Conservation (phyloP, 2,113 vertebrate genomes). For the Lonchura striata region DNA sequence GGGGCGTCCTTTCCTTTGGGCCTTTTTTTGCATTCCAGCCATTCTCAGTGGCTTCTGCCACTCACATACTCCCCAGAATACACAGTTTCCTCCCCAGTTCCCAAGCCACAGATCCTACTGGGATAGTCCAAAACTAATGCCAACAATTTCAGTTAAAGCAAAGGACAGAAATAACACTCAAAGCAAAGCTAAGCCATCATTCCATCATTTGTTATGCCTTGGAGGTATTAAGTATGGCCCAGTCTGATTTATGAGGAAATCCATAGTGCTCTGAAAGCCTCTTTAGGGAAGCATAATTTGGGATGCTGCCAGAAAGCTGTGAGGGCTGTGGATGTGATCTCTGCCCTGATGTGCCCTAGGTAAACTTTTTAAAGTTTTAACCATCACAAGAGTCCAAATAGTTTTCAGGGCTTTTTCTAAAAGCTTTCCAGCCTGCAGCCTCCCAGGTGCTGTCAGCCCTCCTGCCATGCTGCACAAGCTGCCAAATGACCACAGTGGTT, state of each 20-base stretch:
- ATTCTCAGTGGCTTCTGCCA: background rate
- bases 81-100: background rate
- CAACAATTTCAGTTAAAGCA: background rate
- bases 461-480: background rate
- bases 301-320: background rate
- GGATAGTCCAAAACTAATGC: background rate
- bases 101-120: background rate
- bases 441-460: background rate
- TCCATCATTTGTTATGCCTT: background rate
- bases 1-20: background rate
- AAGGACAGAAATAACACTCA: background rate
- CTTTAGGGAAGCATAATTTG: background rate
- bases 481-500: background rate
- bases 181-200: background rate
- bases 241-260: background rate
- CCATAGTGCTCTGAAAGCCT: background rate
- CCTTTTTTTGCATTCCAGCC: background rate
- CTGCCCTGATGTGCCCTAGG: background rate
- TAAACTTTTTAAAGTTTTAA: background rate
- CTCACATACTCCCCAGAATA: background rate
- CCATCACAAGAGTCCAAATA: background rate
- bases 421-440: background rate
- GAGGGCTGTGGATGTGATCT: accelerated
- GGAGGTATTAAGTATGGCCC: background rate
- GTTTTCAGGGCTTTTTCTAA: background rate